Conservation (phyloP, 37 sponge, comb jelly and placozoan species). For the Spongilla lacustris region DNA sequence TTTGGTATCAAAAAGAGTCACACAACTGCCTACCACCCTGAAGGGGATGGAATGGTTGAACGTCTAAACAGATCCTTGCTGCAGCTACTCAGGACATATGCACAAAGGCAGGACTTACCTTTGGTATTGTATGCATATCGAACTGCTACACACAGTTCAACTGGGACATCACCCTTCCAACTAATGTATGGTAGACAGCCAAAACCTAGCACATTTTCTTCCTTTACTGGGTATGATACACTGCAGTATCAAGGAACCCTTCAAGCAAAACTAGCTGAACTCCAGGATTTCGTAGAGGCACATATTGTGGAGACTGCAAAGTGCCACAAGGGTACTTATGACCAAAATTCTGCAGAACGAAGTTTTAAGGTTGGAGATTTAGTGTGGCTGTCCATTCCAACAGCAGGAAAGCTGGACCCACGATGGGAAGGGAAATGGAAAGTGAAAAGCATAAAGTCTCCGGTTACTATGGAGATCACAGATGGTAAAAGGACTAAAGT, state of each 20-base stretch:
- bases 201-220: background rate
- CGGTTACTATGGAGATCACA: constrained; percentile 16
- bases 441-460: constrained; percentile 5
- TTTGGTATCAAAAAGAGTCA: constrained; percentile 40
- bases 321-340: constrained; percentile 27
- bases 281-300: constrained; percentile 27
- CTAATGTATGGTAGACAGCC: constrained; percentile 59
- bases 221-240: background rate
- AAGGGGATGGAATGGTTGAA: constrained; percentile 68
- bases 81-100: constrained; percentile 52
- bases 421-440: constrained; percentile 32
- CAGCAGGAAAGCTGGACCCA: too few species aligned
- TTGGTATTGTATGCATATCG: constrained; percentile 53
- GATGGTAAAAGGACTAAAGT: constrained; percentile 30
- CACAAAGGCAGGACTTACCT: constrained; percentile 25
- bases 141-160: constrained; percentile 44
- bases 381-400: constrained; percentile 41
- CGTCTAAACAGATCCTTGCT: constrained; percentile 56
- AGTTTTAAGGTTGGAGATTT: constrained; percentile 5
- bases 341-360: background rate
- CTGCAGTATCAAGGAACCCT: too few species aligned
- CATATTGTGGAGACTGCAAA: constrained; percentile 19
- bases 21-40: constrained; percentile 58
- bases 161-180: constrained; percentile 37
- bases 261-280: constrained; percentile 8